Conservation (phyloP, 2,797 vertebrate genomes). For the Peromyscus attwateri region DNA sequence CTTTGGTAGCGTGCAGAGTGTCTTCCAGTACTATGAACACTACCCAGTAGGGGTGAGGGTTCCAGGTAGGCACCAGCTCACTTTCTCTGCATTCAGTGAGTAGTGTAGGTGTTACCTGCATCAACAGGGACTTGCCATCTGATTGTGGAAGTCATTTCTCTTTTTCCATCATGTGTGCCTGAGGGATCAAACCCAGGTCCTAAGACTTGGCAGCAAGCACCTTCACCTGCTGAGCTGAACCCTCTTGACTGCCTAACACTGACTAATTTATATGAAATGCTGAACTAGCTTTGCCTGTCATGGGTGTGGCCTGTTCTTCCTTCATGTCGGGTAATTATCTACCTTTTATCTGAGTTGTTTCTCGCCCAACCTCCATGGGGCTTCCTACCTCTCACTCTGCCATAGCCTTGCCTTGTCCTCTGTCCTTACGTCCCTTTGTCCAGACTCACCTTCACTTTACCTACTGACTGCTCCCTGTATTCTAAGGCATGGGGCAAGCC, state of each 20-base stretch:
- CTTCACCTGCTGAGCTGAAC: background rate
- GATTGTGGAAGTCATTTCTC: background rate
- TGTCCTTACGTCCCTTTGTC: background rate
- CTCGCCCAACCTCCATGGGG: background rate
- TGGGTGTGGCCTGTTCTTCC: background rate
- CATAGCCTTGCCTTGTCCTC: background rate
- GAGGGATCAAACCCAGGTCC: background rate
- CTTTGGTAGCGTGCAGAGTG: background rate
- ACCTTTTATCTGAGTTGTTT: background rate
- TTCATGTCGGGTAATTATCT: background rate
- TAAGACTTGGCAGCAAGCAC: background rate
- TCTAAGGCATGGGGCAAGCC: background rate
- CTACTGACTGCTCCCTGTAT: background rate
- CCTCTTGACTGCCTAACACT: background rate
- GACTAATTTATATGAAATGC: background rate
- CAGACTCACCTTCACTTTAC: background rate
- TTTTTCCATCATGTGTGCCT: background rate
- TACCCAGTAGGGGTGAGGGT: background rate
- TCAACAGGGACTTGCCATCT: background rate
- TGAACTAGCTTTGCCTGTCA: background rate
- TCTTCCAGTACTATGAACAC: background rate
- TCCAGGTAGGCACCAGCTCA: background rate
- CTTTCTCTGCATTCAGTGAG: background rate
- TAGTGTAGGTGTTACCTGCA: background rate
- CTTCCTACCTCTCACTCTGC: background rate